A percentile compares a stretch with the other conserved stretches of the same genome.
Conservation (phyloP, 1,140 invertebrate species). For the Condylostylus longicornis region DNA sequence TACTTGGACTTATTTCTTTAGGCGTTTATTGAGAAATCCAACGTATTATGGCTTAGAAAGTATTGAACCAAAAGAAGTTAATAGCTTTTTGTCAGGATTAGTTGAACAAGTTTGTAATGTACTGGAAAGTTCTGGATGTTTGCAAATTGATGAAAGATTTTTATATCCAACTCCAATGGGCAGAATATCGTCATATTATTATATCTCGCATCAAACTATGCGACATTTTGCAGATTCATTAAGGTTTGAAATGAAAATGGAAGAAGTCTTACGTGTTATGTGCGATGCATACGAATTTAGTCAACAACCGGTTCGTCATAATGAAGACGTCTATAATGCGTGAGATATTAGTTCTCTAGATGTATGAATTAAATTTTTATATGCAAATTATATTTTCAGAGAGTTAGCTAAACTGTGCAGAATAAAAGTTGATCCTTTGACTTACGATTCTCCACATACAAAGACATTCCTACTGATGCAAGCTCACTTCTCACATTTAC, state of each 20-base stretch:
- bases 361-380: no score
- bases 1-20: conserved; percentile 97
- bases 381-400: conserved; percentile 31
- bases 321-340: conserved; percentile 92
- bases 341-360: conserved; percentile 34
- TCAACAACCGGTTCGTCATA: conserved; percentile 91
- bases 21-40: conserved; percentile 86
- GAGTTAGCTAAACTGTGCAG: conserved; percentile 68
- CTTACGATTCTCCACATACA: conserved; percentile 78
- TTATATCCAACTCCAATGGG: conserved; percentile 75
- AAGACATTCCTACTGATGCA: conserved; percentile 90
- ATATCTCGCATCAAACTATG: conserved; percentile 87
- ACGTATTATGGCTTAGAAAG: conserved; percentile 76
- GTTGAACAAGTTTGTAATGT: conserved; percentile 62
- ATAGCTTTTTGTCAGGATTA: conserved; percentile 54
- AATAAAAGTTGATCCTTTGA: conserved; percentile 51
- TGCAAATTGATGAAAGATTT: conserved; percentile 51
- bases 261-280: conserved; percentile 66
- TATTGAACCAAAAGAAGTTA: conserved; percentile 57
- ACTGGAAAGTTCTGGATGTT: conserved; percentile 60
- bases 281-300: conserved; percentile 81
- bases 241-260: conserved; percentile 43
- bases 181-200: conserved; percentile 91
- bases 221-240: conserved; percentile 62
- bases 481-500: conserved; percentile 71